Base-by-base conservation (phyloP, 1,140 invertebrate species). In the Zaprionus inermis region DNA sequence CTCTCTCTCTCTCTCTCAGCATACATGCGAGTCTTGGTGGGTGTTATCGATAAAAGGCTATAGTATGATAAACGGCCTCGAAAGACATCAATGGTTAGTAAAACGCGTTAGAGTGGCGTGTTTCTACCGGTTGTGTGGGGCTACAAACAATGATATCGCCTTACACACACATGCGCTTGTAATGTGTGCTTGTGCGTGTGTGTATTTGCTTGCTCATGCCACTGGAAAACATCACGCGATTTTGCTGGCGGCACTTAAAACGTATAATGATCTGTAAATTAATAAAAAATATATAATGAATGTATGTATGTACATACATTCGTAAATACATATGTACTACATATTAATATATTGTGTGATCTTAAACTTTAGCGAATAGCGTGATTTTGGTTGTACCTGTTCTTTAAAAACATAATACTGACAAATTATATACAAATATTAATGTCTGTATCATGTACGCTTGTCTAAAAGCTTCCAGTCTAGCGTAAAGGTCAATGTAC, bases 191-290 rank as follows among this genome's bases (percentile, higher is more conserved):
- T 66, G 24, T 46, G 14, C 49, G 24, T 32, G 51, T 44, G 34
- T 55, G 63, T 51, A 46, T 58, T 34, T 30, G 67, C 56, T n/a
- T n/a, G 60, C 55, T 52, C 70, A 77, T 55, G 59, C 76, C 76
- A 78, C 65, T 75, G 56, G 55, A 75, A 68, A 77, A 78, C 5
- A 78, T 78, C 76, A 78, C 76, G 76, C 76, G 76, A 73, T 73
- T 55, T 56, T 36, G 55, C 22, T 36, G 36, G 36, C 56, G 44
- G 49, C 56, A 60, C 44, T 72, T 44, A 59, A 60, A 60, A 54
- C 32, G 36, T 32, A 58, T 66, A 59, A 67, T 51, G 58, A 75
- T 71, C 57, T 75, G 66, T 65, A 78, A 71, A 54, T 75, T 63
- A 55, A 65, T 61, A 61, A 60, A 55, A 46, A 30, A 70, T 63